Base-by-base conservation (phyloP, 2,888 invertebrate species). In the Nesidiocoris tenuis region DNA sequence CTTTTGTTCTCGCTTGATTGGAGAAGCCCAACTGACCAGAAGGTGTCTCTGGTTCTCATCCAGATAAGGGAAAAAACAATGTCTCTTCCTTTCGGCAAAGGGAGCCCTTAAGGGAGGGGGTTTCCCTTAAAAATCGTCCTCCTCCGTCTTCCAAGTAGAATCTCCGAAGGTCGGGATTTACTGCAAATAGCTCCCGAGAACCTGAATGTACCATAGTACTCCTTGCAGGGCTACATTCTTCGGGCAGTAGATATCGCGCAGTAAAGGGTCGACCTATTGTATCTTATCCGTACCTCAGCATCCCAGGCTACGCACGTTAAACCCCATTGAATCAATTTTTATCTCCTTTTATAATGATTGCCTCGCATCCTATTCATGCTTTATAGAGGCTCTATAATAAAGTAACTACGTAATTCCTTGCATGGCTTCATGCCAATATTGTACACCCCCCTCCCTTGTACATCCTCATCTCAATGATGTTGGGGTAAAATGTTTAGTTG, bases 271-370 rank as follows among this genome's bases (percentile, higher is more conserved):
- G n/a, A 39, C 39, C 39, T 39, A 39, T 39, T 39, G 39, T 39
- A 39, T 39, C 39, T 12, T 39, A 3, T 39, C 39, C 39, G 5
- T 39, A 39, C 39, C 39, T 39, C 12, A 12, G 39, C 39, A n/a
- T n/a, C n/a, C 5, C 39, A 39, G 39, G 39, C 39, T 39, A n/a
- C n/a, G n/a, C 39, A 39, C 39, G 39, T 39, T 3, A 39, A 55
- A 61, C 63, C 56, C 25, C 39, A 24, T 71, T 61, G 71, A 71
- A 71, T 61, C 68, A 68, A 68, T 68, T 68, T 68, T 68, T 68
- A 68, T 68, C 68, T 57, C 23, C 57, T 68, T 57, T 68, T 57
- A 68, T 68, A 68, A 68, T 68, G 68, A 68, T 68, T 68, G 68
- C 56, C 68, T 68, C 57, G 68, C 21, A 68, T 55, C 68, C 68